Conservation (phyloP, 2,888 invertebrate genomes). For the Conchocele bisecta region DNA sequence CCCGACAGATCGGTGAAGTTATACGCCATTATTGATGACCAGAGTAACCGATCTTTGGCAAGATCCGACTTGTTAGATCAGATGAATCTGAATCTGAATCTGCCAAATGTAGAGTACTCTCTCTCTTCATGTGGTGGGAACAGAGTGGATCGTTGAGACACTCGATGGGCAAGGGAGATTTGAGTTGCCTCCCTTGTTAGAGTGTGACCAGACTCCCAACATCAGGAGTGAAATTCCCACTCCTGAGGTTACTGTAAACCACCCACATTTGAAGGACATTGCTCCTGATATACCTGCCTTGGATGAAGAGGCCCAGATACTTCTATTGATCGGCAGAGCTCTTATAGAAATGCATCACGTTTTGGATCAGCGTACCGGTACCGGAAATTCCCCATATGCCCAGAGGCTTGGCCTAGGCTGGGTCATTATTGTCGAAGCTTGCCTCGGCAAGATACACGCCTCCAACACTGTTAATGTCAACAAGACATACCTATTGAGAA, state of each 20-base stretch:
- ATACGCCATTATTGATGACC: conserved; percentile 44
- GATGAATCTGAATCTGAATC: no score
- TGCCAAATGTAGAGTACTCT: no score
- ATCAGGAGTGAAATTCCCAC: conserved; percentile 36
- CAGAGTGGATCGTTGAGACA: conserved; percentile 25
- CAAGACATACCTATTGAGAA: conserved; percentile 4
- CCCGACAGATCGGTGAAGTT: neutral
- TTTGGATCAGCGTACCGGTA: conserved; percentile 26
- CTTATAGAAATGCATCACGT: conserved; percentile 32
- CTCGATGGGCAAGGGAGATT: conserved; percentile 22
- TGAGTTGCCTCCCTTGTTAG: conserved; percentile 42
- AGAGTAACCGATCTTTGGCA: conserved; percentile 34
- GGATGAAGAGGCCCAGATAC: conserved; percentile 7
- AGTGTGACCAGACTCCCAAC: conserved; percentile 35
- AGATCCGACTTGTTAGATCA: conserved; percentile 29
- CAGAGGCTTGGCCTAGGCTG: conserved; percentile 14
- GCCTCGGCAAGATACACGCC: conserved; percentile 32
- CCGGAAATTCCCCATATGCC: conserved; percentile 12
- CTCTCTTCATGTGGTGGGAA: neutral
- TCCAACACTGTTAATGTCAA: conserved; percentile 11
- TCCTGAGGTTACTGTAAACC: conserved; percentile 10
- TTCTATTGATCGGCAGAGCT: conserved; percentile 18
- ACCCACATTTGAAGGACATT: conserved; percentile 11
- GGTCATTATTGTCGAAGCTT: conserved; percentile 37
- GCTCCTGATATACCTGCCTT: neutral